A percentile compares a stretch with the other conserved stretches of the same genome.
Conservation (phyloP, 2,888 invertebrate genomes). For the Cylindroiulus punctatus region DNA sequence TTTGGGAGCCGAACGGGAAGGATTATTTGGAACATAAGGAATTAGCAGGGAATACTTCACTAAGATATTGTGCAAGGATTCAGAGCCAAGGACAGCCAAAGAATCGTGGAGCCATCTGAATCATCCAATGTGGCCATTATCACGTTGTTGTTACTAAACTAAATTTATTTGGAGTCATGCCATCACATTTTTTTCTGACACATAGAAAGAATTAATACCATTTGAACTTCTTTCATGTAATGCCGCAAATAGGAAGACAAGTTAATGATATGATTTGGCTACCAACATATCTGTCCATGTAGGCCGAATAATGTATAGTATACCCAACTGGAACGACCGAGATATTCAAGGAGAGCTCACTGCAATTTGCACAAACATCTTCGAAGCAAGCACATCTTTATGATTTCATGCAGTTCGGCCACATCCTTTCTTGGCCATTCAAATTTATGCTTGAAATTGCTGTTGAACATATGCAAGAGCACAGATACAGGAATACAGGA, state of each 20-base stretch:
- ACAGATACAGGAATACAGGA: neutral
- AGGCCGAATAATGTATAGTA: neutral
- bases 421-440: conserved; percentile 4
- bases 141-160: conserved; percentile 43
- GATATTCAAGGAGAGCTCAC: neutral
- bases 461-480: neutral
- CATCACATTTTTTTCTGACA: neutral
- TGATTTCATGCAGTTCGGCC: neutral
- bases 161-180: conserved; percentile 16
- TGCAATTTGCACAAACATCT: neutral
- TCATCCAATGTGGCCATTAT: conserved; percentile 39
- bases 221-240: conserved; percentile 13
- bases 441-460: neutral
- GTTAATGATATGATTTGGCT: conserved; percentile 35
- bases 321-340: neutral
- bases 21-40: neutral
- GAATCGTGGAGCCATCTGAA: conserved; percentile 6
- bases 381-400: neutral
- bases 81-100: conserved; percentile 27
- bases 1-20: neutral
- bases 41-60: neutral
- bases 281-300: neutral
- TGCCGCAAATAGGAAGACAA: conserved; percentile 36
- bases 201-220: conserved; percentile 19
- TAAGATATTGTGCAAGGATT: neutral